A percentile compares a stretch with the other conserved stretches of the same genome.
Evolutionary conservation across 2,888 invertebrate genomes (phyloP).

Genomic region (Chymomyza amoena): DNA sequence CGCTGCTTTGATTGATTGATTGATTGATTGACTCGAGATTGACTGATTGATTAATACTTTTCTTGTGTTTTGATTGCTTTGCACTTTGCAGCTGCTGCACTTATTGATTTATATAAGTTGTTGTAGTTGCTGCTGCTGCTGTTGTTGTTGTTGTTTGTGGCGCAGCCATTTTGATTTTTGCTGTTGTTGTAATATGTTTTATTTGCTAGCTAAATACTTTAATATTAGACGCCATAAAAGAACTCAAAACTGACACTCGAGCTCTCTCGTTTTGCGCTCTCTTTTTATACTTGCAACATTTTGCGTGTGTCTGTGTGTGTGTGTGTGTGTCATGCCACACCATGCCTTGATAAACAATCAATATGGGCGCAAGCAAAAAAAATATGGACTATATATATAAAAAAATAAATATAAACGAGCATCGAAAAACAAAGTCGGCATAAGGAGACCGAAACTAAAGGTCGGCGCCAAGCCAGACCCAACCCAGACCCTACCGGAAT

Average conservation of each 20-base stretch:
- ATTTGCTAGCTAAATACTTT: not conserved
- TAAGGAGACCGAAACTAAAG: not conserved
- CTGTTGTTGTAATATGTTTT: not conserved
- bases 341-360: not conserved
- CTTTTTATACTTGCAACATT: not conserved
- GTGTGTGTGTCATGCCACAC: not conserved
- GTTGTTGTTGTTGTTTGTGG: slow-evolving; percentile 3
- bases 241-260: not conserved
- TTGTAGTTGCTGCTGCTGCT: slow-evolving; percentile 20
- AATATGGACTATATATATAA: not conserved
- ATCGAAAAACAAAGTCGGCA: not conserved
- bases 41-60: slow-evolving; percentile 12
- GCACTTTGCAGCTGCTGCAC: not conserved
- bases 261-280: not conserved
- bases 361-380: not conserved
- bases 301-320: not conserved
- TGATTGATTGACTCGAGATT: slow-evolving; percentile 18
- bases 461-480: not conserved
- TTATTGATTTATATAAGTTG: slow-evolving; percentile 1
- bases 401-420: not conserved
- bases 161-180: not conserved
- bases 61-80: not conserved
- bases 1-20: slow-evolving; percentile 1
- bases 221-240: not conserved
- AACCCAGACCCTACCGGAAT: not conserved